Percentiles rank a stretch among this genome's conserved stretches.
Conservation (phyloP, 2,888 invertebrate genomes). For the Rapana venosa region DNA sequence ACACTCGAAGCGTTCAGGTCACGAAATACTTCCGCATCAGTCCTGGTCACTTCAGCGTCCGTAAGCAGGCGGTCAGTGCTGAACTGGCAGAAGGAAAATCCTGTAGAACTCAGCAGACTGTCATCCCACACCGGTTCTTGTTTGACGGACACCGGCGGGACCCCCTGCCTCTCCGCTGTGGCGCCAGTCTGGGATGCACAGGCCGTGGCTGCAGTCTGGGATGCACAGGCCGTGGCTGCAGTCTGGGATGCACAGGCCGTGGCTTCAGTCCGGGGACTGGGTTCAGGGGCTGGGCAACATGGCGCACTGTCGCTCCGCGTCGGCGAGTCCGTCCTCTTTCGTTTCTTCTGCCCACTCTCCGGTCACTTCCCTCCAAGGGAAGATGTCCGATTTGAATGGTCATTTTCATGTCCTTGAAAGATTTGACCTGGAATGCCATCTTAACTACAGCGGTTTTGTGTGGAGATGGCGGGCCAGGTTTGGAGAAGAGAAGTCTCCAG, state of each 20-base stretch:
- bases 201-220: neutral
- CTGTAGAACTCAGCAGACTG: neutral
- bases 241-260: no score
- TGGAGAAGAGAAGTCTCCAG: no score
- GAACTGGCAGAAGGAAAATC: constrained; percentile 5
- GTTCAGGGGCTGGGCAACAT: neutral
- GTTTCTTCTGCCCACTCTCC: neutral
- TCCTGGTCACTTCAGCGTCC: neutral
- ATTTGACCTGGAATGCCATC: constrained; percentile 32
- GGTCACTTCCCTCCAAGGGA: neutral
- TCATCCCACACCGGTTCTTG: constrained; percentile 11
- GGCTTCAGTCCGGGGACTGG: neutral
- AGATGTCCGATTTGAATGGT: constrained; percentile 14
- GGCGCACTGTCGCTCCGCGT: neutral
- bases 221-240: neutral
- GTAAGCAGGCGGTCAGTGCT: neutral
- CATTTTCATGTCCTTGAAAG: constrained; percentile 33
- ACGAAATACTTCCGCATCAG: neutral
- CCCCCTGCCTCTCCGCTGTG: no score
- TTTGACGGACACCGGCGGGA: neutral
- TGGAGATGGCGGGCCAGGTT: no score
- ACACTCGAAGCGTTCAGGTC: neutral
- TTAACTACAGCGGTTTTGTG: neutral
- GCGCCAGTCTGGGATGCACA: no score
- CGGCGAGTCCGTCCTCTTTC: neutral